Evolutionary conservation across 2,888 invertebrate genomes (phyloP).

Genomic region (Tillus elongatus): DNA sequence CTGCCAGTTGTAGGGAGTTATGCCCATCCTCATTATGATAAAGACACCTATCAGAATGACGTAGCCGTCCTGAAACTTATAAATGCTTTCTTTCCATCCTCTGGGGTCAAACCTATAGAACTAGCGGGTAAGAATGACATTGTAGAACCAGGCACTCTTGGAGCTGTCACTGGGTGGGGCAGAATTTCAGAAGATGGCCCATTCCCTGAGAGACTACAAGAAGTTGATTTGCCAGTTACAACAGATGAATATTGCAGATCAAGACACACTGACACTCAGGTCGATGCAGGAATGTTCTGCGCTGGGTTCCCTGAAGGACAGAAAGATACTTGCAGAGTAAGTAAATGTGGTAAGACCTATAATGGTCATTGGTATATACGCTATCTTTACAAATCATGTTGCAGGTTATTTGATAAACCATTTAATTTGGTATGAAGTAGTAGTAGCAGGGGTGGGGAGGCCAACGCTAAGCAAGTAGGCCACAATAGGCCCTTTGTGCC

Average conservation of each 20-base stretch:
- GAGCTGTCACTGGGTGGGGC: conserved; percentile 1
- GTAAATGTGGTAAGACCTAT: too few species aligned
- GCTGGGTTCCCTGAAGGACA: not conserved
- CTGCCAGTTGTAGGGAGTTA: not conserved
- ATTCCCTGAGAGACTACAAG: not conserved
- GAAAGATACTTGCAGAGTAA: not conserved
- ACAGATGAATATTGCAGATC: not conserved
- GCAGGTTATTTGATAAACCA: too few species aligned
- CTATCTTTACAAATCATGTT: too few species aligned
- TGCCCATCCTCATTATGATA: not conserved
- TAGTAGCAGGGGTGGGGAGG: too few species aligned
- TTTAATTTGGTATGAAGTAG: too few species aligned
- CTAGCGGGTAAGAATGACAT: not conserved
- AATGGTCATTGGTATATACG: too few species aligned
- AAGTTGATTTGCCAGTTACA: not conserved
- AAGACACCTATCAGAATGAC: conserved; percentile 2
- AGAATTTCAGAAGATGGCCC: not conserved
- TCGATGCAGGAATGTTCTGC: not conserved
- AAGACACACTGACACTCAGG: not conserved
- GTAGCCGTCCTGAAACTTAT: not conserved
- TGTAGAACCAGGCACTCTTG: not conserved
- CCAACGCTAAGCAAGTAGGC: too few species aligned
- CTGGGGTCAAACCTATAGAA: not conserved
- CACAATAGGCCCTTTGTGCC: too few species aligned
- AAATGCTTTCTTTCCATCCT: not conserved